These are phyloP conservation scores for Augochlorella aurata DNA, from an alignment of 2,888 invertebrate species.

Conservation along the genomic window DNA sequence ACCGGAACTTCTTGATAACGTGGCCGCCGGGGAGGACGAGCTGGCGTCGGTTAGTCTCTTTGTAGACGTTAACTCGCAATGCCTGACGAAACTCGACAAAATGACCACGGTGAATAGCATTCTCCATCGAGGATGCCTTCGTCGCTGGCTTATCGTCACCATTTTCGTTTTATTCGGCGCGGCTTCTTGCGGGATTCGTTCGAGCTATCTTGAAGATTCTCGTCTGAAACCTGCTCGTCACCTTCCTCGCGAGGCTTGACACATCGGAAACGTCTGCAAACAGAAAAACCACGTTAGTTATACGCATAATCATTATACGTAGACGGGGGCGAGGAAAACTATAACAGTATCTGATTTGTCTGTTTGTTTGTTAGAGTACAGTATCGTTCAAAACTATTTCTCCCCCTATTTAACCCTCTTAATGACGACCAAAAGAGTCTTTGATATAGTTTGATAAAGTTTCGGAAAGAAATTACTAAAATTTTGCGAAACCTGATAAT, in stretches of 20 bases:
- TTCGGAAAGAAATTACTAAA: no score
- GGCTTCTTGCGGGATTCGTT: conserved; percentile 41
- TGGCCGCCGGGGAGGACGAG: conserved; percentile 32
- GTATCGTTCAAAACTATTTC: not conserved
- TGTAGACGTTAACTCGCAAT: conserved; percentile 47
- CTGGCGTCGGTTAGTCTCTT: conserved; percentile 37
- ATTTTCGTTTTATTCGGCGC: conserved; percentile 39
- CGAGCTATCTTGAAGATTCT: conserved; percentile 53
- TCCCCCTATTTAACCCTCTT: no score
- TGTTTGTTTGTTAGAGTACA: not conserved
- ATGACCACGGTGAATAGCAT: conserved; percentile 49
- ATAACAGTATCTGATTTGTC: not conserved
- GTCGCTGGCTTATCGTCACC: conserved; percentile 44
- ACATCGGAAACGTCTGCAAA: conserved; percentile 74
- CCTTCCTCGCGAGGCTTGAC: conserved; percentile 67
- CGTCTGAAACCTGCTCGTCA: conserved; percentile 69
- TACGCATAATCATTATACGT: not conserved
- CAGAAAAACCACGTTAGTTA: conserved; percentile 5
- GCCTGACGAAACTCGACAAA: conserved; percentile 45
- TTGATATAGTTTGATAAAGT: no score
- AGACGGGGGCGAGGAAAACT: not conserved
- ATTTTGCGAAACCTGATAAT: no score
- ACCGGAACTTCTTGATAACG: conserved; percentile 30
- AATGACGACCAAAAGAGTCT: no score
- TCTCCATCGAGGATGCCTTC: conserved; percentile 59